Evolutionary conservation across 2,888 invertebrate genomes (phyloP).

Genomic region (Euphydryas editha): DNA sequence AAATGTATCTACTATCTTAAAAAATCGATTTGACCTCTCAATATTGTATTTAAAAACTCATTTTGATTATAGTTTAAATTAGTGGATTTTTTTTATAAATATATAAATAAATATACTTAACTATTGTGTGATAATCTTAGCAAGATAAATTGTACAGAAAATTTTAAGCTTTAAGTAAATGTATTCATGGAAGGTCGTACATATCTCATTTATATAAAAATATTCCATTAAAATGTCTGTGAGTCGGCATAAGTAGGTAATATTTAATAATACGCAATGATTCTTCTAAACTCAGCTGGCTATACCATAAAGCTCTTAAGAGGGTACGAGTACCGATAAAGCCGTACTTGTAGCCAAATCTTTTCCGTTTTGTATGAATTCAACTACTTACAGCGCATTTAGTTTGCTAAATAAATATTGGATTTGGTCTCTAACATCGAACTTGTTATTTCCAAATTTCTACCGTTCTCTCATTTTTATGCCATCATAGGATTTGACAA

Average conservation of each 20-base stretch:
- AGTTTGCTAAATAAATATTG: slow-evolving; percentile 55
- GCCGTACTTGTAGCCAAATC: slow-evolving; percentile 20
- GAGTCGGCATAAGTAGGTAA: not conserved
- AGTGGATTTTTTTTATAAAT: too few species aligned
- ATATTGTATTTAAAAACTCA: too few species aligned
- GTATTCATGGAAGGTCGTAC: not conserved
- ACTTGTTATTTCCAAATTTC: slow-evolving; percentile 61
- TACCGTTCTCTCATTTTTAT: slow-evolving; percentile 33
- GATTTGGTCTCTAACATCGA: slow-evolving; percentile 56
- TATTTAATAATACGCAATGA: slow-evolving; percentile 1
- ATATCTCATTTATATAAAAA: not conserved
- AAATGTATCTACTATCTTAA: too few species aligned
- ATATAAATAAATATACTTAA: too few species aligned
- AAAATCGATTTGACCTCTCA: too few species aligned
- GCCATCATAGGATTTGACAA: not conserved
- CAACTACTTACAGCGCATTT: slow-evolving; percentile 44
- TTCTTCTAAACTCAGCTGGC: slow-evolving; percentile 14
- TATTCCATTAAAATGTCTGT: not conserved
- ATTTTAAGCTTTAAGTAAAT: not conserved
- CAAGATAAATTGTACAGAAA: too few species aligned
- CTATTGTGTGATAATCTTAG: too few species aligned
- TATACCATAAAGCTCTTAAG: slow-evolving; percentile 13
- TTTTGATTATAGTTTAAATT: too few species aligned
- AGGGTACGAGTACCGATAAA: too few species aligned
- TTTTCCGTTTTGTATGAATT: slow-evolving; percentile 45